Percentiles rank a stretch among this genome's conserved stretches.
Conservation (phyloP, 2,113 vertebrate species). For the Limanda limanda region DNA sequence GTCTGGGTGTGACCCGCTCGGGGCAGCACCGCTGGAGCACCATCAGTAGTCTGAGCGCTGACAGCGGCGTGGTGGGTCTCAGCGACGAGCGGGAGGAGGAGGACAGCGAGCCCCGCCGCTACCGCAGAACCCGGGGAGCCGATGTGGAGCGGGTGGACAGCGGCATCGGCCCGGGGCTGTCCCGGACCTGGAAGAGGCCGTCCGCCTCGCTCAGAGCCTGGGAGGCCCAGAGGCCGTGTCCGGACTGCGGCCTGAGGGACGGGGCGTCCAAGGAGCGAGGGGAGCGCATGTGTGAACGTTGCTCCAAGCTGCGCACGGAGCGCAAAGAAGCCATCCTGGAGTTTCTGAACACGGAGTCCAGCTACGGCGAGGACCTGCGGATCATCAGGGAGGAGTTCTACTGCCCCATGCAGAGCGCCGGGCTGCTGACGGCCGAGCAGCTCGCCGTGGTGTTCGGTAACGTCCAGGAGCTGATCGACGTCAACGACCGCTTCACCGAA, state of each 20-base stretch:
- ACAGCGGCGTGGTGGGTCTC: conserved; percentile 90
- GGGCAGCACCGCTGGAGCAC: conserved; percentile 90
- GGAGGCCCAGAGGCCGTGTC: conserved; percentile 88
- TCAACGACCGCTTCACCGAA: conserved; percentile 89
- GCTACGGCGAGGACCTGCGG: conserved; percentile 89
- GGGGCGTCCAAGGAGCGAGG: conserved; percentile 69
- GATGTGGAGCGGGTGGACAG: conserved; percentile 91
- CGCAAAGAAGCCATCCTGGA: conserved; percentile 92
- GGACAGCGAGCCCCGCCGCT: conserved; percentile 70
- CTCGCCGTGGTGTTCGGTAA: conserved; percentile 89
- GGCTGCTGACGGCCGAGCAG: conserved; percentile 88
- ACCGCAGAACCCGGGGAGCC: conserved; percentile 60
- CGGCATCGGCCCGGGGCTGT: conserved; percentile 87
- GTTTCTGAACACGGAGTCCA: conserved; percentile 91
- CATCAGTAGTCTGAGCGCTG: conserved; percentile 90
- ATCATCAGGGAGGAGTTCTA: conserved; percentile 93
- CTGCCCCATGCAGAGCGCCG: conserved; percentile 89
- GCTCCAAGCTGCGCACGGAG: conserved; percentile 87
- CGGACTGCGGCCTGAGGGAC: conserved; percentile 89
- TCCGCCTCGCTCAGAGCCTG: conserved; percentile 83
- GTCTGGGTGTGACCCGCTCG: conserved; percentile 66
- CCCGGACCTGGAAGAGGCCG: conserved; percentile 86
- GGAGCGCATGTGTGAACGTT: conserved; percentile 88
- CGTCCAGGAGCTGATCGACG: conserved; percentile 90
- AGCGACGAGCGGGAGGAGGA: conserved; percentile 85